Conservation (phyloP, 2,113 vertebrate species). For the Corynorhinus townsendii region DNA sequence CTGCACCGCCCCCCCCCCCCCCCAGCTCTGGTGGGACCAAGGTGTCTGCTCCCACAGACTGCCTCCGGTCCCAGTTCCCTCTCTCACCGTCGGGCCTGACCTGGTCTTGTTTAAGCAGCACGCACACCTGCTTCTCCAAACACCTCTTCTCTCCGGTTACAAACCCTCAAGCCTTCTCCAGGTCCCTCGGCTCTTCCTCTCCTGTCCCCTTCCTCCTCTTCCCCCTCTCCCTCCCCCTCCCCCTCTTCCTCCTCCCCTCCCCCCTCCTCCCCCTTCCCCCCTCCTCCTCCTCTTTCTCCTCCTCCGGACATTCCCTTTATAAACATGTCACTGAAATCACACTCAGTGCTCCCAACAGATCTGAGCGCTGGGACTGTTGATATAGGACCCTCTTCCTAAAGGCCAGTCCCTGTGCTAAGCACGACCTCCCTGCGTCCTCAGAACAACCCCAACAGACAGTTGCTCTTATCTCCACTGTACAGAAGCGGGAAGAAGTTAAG, state of each 20-base stretch:
- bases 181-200: neutral
- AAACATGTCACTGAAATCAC: neutral
- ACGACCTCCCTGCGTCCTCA: neutral
- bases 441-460: neutral
- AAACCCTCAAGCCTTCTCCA: neutral
- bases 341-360: neutral
- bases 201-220: neutral
- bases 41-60: neutral
- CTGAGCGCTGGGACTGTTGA: neutral
- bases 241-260: neutral
- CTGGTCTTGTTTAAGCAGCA: neutral
- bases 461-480: neutral
- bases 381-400: neutral
- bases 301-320: neutral
- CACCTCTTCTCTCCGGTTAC: neutral
- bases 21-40: neutral
- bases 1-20: no score
- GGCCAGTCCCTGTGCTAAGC: neutral
- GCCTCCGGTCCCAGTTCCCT: no score
- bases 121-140: neutral
- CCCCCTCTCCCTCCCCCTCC: neutral
- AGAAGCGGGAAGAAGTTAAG: neutral
- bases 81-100: neutral
- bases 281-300: neutral
- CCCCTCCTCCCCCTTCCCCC: no score